A percentile compares a stretch with the other conserved stretches of the same genome.
phyloP scores from a whole-genome alignment of 35 echinoderm and acorn worm species.

The Hemicentrotus pulcherrimus region DNA sequence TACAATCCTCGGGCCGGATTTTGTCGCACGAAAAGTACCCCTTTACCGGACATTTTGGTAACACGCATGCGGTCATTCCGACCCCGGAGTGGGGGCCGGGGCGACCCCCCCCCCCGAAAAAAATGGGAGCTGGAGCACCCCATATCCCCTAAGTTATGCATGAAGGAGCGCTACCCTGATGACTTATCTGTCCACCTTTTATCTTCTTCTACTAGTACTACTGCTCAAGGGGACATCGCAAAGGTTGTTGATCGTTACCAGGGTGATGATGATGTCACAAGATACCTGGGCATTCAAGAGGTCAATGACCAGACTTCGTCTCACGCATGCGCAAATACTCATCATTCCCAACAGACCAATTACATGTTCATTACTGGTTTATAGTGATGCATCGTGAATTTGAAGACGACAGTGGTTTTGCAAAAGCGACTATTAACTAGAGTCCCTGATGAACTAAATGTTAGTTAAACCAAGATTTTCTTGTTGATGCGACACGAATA shows the following conservation, averaged over 20 bases:
- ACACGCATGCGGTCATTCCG: too few species aligned
- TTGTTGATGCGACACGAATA: not conserved
- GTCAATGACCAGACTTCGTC: not conserved
- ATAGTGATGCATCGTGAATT: not conserved
- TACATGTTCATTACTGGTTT: not conserved
- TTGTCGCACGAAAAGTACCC: too few species aligned
- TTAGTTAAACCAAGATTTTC: not conserved
- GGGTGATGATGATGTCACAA: not conserved
- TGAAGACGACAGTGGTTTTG: not conserved
- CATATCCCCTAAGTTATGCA: too few species aligned
- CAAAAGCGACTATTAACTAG: not conserved
- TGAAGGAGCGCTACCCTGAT: too few species aligned
- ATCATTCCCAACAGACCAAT: not conserved
- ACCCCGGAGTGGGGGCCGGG: too few species aligned
- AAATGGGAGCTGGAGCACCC: too few species aligned
- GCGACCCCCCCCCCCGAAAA: too few species aligned
- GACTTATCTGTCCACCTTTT: too few species aligned
- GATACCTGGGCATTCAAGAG: not conserved
- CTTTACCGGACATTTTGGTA: too few species aligned
- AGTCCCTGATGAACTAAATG: not conserved
- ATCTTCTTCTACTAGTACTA: too few species aligned
- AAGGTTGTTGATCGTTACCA: constrained; percentile 30
- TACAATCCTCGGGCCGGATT: too few species aligned
- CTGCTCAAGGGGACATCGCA: not conserved
- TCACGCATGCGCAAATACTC: constrained; percentile 21